Percentiles rank a stretch among this genome's conserved stretches.
These are phyloP conservation scores for Xerus rutilus DNA, from an alignment of 2,797 vertebrate genomes.

Conservation along the genomic window DNA sequence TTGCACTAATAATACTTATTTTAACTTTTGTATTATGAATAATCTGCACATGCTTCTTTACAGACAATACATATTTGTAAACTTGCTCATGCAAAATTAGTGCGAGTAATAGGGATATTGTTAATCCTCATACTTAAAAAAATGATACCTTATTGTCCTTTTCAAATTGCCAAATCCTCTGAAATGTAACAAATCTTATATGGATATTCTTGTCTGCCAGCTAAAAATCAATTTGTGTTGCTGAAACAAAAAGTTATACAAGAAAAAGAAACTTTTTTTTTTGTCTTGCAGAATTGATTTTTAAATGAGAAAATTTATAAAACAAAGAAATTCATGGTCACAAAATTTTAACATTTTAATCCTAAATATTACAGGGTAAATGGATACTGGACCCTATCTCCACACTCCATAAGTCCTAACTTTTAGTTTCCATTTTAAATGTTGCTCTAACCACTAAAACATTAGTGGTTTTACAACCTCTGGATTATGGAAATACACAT, in stretches of 20 bases:
- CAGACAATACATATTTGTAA: conserved; percentile 90
- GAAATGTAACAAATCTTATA: conserved; percentile 89
- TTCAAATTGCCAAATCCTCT: conserved; percentile 85
- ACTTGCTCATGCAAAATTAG: conserved; percentile 90
- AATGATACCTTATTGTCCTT: conserved; percentile 82
- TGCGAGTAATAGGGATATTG: conserved; percentile 86
- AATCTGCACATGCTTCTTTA: conserved; percentile 91
- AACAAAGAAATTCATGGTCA: conserved; percentile 90
- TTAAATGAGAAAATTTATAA: conserved; percentile 88
- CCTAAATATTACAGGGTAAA: conserved; percentile 91
- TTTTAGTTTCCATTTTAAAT: conserved; percentile 91
- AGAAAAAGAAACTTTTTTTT: conserved; percentile 85
- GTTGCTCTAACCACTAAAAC: conserved; percentile 89
- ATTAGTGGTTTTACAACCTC: conserved; percentile 89
- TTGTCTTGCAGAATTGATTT: conserved; percentile 82
- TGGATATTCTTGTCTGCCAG: conserved; percentile 86
- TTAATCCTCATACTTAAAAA: conserved; percentile 85
- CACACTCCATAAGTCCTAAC: conserved; percentile 88
- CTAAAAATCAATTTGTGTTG: conserved; percentile 87
- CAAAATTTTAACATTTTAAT: conserved; percentile 91
- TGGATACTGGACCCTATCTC: conserved; percentile 88
- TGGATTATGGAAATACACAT: conserved; percentile 89
- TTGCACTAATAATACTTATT: conserved; percentile 86
- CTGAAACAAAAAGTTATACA: conserved; percentile 89
- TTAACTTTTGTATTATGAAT: conserved; percentile 87